phyloP scores from a whole-genome alignment of 2,888 invertebrate species.

The Aspidiotus rigidus region DNA sequence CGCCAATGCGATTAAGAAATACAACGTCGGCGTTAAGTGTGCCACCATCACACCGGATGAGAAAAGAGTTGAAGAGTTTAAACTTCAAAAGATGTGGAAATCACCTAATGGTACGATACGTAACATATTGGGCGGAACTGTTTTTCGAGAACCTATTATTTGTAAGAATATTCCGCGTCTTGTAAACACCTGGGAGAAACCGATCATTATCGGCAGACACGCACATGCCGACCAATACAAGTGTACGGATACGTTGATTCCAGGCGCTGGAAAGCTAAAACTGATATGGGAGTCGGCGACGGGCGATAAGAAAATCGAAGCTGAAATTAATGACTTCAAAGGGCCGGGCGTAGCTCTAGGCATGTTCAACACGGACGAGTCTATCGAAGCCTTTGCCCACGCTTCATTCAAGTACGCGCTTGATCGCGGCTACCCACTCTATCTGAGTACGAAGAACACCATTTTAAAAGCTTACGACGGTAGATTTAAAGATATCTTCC shows the following conservation, averaged over 20 bases:
- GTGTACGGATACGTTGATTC: constrained; percentile 93
- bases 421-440: constrained; percentile 73
- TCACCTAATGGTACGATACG: constrained; percentile 82
- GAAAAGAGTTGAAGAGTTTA: constrained; percentile 83
- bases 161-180: constrained; percentile 91
- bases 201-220: constrained; percentile 96
- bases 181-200: constrained; percentile 89
- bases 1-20: constrained; percentile 90
- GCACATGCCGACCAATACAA: constrained; percentile 95
- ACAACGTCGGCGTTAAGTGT: constrained; percentile 98
- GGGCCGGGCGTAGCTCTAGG: constrained; percentile 85
- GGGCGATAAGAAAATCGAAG: constrained; percentile 49
- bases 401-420: constrained; percentile 87
- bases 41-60: constrained; percentile 98
- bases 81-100: constrained; percentile 82
- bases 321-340: constrained; percentile 74
- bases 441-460: constrained; percentile 93
- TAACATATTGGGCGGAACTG: constrained; percentile 75
- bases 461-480: constrained; percentile 95
- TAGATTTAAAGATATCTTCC: constrained; percentile 93
- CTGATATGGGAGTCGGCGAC: constrained; percentile 65
- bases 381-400: constrained; percentile 88
- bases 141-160: constrained; percentile 77
- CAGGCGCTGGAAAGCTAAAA: constrained; percentile 78
- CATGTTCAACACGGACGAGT: constrained; percentile 94